These are phyloP conservation scores for Bubalus kerabau DNA, from an alignment of 2,113 vertebrate species.

Conservation along the genomic window DNA sequence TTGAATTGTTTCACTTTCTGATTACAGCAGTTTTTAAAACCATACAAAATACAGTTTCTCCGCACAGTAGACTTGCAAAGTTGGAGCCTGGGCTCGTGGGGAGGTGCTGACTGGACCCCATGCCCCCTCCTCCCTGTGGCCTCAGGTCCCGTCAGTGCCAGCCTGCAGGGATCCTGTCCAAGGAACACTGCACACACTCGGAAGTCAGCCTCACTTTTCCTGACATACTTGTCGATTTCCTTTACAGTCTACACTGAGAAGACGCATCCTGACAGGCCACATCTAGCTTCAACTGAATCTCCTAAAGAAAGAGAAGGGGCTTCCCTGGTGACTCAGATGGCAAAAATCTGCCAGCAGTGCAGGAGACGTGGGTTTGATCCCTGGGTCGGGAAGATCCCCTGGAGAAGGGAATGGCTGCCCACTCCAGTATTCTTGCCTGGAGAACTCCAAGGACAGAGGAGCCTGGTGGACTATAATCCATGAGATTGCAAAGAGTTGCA, in stretches of 20 bases:
- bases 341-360: background rate
- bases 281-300: background rate
- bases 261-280: background rate
- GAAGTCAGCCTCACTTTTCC: background rate
- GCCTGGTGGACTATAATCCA: background rate
- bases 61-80: accelerated
- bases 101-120: background rate
- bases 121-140: background rate
- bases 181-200: background rate
- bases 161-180: background rate
- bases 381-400: background rate
- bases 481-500: background rate
- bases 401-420: background rate
- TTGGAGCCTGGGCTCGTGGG: background rate
- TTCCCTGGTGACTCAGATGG: background rate
- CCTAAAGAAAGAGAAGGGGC: background rate
- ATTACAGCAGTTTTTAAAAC: background rate
- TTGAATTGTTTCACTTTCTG: background rate
- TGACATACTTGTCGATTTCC: background rate
- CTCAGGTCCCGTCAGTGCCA: accelerated
- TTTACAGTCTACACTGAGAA: background rate
- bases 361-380: background rate
- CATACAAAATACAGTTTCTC: background rate
- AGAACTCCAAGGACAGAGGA: background rate
- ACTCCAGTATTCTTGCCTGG: background rate